Percentiles rank a stretch among this genome's conserved stretches.
phyloP scores from a whole-genome alignment of 2,113 vertebrate genomes.

The Amphiprion ocellaris region DNA sequence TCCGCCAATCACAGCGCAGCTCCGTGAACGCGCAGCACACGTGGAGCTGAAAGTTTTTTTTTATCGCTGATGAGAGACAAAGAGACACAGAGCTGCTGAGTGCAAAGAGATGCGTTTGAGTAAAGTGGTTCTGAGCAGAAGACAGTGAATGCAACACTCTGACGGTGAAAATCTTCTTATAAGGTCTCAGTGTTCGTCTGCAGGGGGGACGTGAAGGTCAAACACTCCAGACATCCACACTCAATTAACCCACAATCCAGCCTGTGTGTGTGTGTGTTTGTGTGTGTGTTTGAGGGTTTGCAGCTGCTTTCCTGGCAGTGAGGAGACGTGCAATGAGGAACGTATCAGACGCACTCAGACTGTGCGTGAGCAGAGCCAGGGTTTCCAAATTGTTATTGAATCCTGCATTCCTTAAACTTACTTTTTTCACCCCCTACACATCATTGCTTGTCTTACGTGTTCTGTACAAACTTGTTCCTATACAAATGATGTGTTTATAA shows the following conservation, averaged over 20 bases:
- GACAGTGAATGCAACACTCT: not conserved
- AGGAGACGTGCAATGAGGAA: slow-evolving; percentile 53
- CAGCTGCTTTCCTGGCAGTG: slow-evolving; percentile 65
- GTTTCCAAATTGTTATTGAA: slow-evolving; percentile 29
- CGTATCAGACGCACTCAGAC: slow-evolving; percentile 24
- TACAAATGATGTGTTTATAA: not conserved
- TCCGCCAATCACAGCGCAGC: slow-evolving; percentile 67
- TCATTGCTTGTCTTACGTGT: not conserved
- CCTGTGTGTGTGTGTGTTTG: slow-evolving; percentile 20
- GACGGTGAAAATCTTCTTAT: slow-evolving; percentile 7
- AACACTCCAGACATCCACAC: slow-evolving; percentile 50
- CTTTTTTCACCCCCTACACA: not conserved
- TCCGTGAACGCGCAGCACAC: slow-evolving; percentile 40
- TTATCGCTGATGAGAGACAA: slow-evolving; percentile 20
- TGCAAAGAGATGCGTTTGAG: not conserved
- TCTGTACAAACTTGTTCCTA: not conserved
- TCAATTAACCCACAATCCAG: slow-evolving; percentile 52
- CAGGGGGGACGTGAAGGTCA: slow-evolving; percentile 28
- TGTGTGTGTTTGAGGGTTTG: slow-evolving; percentile 37
- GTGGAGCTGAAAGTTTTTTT: slow-evolving; percentile 38
- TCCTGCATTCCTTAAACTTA: not conserved
- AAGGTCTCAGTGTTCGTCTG: slow-evolving; percentile 34
- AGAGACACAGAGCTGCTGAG: not conserved
- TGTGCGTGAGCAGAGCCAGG: slow-evolving; percentile 5
- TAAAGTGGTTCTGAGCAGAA: not conserved